Evolutionary conservation across 2,888 invertebrate genomes (phyloP).

Genomic region (Hipparchia sbordonii): DNA sequence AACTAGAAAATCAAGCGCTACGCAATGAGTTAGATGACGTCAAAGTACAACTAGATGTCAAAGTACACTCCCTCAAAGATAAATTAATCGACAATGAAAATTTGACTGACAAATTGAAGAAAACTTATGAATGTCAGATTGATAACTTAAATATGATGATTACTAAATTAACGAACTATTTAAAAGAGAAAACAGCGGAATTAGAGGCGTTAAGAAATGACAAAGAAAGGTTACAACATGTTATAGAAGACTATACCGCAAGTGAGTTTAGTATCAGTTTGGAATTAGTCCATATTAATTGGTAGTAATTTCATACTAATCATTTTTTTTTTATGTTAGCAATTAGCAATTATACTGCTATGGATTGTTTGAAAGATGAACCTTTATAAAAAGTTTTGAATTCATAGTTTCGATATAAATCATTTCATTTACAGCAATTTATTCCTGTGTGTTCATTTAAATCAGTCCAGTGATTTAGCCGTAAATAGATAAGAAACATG

Average conservation of each 20-base stretch:
- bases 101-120: conserved; percentile 62
- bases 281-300: neutral
- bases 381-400: too few species aligned
- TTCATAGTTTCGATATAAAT: too few species aligned
- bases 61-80: conserved; percentile 64
- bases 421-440: neutral
- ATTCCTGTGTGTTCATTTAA: neutral
- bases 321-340: neutral
- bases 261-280: conserved; percentile 45
- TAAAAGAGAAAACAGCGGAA: conserved; percentile 63
- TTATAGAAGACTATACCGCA: conserved; percentile 51
- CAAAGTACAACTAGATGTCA: conserved; percentile 60
- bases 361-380: neutral
- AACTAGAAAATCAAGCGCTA: conserved; percentile 57
- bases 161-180: conserved; percentile 58
- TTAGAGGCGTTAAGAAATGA: conserved; percentile 55
- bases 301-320: neutral
- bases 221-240: conserved; percentile 52
- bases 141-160: conserved; percentile 65
- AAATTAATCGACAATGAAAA: conserved; percentile 62
- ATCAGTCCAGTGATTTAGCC: neutral
- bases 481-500: neutral
- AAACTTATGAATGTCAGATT: conserved; percentile 62
- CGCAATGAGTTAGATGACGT: conserved; percentile 57
- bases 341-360: too few species aligned